Evolutionary conservation across 2,113 vertebrate genomes (phyloP), one percentile per base, ranked within the genome.

Genomic region (Barbus barbus): DNA sequence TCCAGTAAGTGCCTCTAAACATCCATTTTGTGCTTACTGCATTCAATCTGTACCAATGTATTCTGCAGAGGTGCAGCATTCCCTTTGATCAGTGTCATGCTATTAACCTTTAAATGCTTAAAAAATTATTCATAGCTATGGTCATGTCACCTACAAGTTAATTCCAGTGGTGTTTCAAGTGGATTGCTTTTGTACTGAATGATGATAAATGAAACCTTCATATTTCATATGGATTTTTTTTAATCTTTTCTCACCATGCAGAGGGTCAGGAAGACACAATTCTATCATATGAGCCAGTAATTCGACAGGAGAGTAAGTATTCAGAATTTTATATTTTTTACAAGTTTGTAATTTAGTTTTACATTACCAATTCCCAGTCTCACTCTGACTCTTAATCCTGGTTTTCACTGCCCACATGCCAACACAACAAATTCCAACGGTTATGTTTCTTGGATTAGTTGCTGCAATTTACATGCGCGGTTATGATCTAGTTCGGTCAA

Each of bases 181-280:
- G 44, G 24, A 51, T 75, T 31, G 46, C 22, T 31, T 63, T 28
- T 63, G 60, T 28, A 28, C 9, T 53, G 0, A 28, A 31, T 75
- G 24, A 5, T 75, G 26, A 51, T 20, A 11, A 75, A 75, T 75
- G 3, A 9, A 51, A 11, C 7, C 53, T 18, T 82, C 7, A 24
- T 6, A 2, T 77, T 61, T 74, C 22, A n/a, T 11, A 2, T 83
- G 41, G 33, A 60, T 69, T 12, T 44, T 73, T 51, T 84, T 48
- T n/a, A n/a, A 2, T 74, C 89, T 76, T 87, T 63, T 91, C 24
- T 93, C 18, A 11, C 80, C 48, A 85, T 94, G 46, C 95, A 99
- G 98, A 99, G 94, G 98, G 98, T 85, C 98, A 99, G 90, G 98
- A 99, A 90, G 97, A 99, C 91, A 94, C 97, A 12, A 98, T 99